phyloP scores from a whole-genome alignment of 2,888 invertebrate genomes.

The Dynastes maya region DNA sequence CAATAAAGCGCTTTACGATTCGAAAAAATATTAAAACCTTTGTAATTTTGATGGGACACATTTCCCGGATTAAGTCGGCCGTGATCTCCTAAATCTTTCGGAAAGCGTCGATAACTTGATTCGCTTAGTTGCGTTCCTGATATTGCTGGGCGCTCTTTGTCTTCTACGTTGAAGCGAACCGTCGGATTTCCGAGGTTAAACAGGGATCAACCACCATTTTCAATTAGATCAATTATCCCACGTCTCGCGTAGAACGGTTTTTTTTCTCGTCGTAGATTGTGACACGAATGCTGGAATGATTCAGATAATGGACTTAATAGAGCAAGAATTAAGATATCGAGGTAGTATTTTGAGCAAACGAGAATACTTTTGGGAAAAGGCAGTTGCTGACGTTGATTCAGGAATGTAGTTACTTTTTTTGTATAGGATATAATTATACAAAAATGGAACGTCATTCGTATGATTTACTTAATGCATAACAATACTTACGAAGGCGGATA shows the following conservation, averaged over 20 bases:
- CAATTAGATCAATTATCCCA: conserved; percentile 25
- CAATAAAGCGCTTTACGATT: conserved; percentile 26
- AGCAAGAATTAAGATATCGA: background rate
- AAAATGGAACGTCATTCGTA: too few relatives aligned
- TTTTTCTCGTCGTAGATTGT: background rate
- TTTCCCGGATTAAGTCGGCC: conserved; percentile 3
- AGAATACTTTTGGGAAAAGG: too few relatives aligned
- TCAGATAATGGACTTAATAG: background rate
- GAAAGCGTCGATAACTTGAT: conserved; percentile 32
- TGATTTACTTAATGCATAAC: too few relatives aligned
- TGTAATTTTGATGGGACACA: conserved; percentile 35
- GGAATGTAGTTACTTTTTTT: too few relatives aligned
- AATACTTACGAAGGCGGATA: too few relatives aligned
- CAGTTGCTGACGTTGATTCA: too few relatives aligned
- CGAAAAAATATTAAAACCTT: conserved; percentile 38
- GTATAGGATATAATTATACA: too few relatives aligned
- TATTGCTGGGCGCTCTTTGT: background rate
- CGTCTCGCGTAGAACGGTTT: background rate
- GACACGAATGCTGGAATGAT: conserved; percentile 1
- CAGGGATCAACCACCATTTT: conserved; percentile 25
- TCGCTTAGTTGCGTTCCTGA: conserved; percentile 29
- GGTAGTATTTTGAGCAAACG: too few relatives aligned
- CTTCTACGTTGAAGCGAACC: background rate
- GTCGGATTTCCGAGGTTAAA: background rate
- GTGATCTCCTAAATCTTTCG: conserved; percentile 33